Base-by-base conservation (phyloP, 2,113 vertebrate species). In the Mus pahari region DNA sequence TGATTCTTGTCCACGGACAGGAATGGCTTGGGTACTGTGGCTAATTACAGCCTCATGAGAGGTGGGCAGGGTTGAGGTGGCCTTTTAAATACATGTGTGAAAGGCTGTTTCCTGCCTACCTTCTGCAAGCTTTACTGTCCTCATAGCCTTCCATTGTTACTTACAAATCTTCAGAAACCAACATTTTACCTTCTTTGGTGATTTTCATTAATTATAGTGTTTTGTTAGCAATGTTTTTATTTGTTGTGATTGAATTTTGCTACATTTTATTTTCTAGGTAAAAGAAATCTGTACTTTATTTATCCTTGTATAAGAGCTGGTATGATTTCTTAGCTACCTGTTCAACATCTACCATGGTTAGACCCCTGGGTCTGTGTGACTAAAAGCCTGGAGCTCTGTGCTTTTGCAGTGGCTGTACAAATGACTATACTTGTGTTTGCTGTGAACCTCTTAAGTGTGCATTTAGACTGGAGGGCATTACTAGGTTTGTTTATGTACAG, bases 151-250 rank as follows among this genome's bases (percentile, higher is more conserved):
- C 45, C 48, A 10, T n/a, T 82, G 33, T 17, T 94, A 28, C 45
- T 31, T 60, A 31, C 6, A 28, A 42, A 53, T 70, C 36, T 94
- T 79, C 53, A 75, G 42, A 93, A 89, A 91, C 3, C 26, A 22
- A 42, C 91, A 94, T 89, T 95, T 87, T 14, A 88, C 92, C 62
- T 91, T 90, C n/a, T 24, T 64, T 96, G 95, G 4, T 14, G 68
- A 17, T 94, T 93, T 94, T 90, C 64, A 82, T 1, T 91, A 60
- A 1, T 3, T 60, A 79, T 87, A 14, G 5, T 83, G 66, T 75
- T 86, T 64, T 39, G 39, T 94, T 82, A 45, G 20, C 33, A 93
- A 55, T 95, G 91, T 58, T 62, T 94, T 96, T 68, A 64, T 88
- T 88, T 86, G 16, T 70, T 86, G 70, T 89, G 84, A 26, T 86